These are phyloP conservation scores for Amblyopsis rosae DNA, from an alignment of 2,113 vertebrate genomes.

Conservation along the genomic window DNA sequence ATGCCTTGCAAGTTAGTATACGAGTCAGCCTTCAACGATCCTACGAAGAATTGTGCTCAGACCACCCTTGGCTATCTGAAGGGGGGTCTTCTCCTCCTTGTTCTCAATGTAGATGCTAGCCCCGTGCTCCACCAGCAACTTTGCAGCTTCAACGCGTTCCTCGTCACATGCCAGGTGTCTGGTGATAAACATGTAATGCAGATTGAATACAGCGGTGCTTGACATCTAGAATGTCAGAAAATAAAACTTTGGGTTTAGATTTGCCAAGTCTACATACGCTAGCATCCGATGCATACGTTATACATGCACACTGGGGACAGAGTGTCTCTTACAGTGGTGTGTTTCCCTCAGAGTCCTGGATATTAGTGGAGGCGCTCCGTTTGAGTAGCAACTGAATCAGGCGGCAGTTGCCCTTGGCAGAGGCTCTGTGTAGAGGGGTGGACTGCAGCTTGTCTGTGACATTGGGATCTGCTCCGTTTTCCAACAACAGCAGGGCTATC, in stretches of 20 bases:
- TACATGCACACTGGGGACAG: background rate
- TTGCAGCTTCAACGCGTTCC: conserved; percentile 92
- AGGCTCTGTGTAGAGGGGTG: conserved; percentile 91
- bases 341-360: conserved; percentile 94
- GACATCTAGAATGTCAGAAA: background rate
- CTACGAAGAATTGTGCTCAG: conserved; percentile 83
- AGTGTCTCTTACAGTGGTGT: conserved; percentile 87
- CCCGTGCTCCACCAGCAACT: conserved; percentile 89
- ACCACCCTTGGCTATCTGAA: conserved; percentile 87
- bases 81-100: conserved; percentile 93
- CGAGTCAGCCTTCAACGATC: conserved; percentile 85
- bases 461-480: conserved; percentile 90
- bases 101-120: conserved; percentile 97
- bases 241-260: background rate
- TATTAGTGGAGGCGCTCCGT: conserved; percentile 90
- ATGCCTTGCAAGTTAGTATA: background rate
- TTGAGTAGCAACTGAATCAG: conserved; percentile 92
- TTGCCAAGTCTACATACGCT: background rate
- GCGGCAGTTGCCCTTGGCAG: conserved; percentile 90
- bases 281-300: background rate
- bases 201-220: background rate
- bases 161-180: conserved; percentile 98
- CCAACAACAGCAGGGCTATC: conserved; percentile 90
- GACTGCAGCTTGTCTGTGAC: conserved; percentile 87
- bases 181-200: conserved; percentile 24